A percentile compares a stretch with the other conserved stretches of the same genome.
Evolutionary conservation across 1,140 invertebrate genomes (phyloP).

Genomic region (Hycleus cichorii): DNA sequence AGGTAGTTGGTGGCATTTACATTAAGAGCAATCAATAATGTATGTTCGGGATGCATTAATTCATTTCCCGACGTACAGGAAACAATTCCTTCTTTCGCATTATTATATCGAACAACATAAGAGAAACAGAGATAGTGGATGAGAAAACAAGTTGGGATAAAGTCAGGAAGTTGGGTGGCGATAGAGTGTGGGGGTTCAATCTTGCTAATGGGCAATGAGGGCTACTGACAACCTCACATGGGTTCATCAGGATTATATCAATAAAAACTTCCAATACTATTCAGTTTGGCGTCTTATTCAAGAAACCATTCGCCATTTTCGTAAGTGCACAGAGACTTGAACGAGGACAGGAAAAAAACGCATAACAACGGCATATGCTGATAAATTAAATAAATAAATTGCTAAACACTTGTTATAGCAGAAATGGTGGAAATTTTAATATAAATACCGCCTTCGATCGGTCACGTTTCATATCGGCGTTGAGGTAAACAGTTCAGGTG

Average conservation of each 20-base stretch:
- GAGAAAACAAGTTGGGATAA: constrained; percentile 17
- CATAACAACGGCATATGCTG: no score
- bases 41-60: constrained; percentile 40
- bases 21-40: constrained; percentile 39
- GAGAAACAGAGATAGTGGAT: neutral
- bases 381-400: no score
- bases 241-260: constrained; percentile 36
- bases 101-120: neutral
- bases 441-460: no score
- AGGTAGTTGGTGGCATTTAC: constrained; percentile 30
- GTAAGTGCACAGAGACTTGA: neutral
- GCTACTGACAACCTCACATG: constrained; percentile 37
- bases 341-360: no score
- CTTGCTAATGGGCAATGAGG: constrained; percentile 40
- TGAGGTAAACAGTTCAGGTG: no score
- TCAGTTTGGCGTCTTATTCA: constrained; percentile 18
- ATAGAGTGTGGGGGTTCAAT: constrained; percentile 32
- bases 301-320: constrained; percentile 3
- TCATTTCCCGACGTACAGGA: constrained; percentile 36
- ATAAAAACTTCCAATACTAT: constrained; percentile 33
- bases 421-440: no score
- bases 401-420: no score
- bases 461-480: no score
- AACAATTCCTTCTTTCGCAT: constrained; percentile 37
- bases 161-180: no score